phyloP scores from a whole-genome alignment of 2,888 invertebrate species.

The Parochlus steinenii region DNA sequence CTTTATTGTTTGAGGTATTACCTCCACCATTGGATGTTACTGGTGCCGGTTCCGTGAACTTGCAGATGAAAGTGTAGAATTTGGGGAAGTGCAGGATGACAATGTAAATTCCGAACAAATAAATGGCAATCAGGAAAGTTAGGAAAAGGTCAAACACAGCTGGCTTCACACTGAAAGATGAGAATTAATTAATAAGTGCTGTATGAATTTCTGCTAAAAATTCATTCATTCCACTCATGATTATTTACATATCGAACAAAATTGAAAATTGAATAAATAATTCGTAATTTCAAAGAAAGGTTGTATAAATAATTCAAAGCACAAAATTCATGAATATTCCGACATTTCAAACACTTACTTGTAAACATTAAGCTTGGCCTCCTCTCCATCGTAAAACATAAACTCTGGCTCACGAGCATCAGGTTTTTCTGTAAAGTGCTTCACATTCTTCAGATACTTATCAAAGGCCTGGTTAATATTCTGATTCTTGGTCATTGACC shows the following conservation, averaged over 20 bases:
- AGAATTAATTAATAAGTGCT: constrained; percentile 2
- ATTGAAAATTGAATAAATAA: too few species aligned
- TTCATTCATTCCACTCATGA: background rate
- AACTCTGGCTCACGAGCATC: constrained; percentile 88
- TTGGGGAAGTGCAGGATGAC: constrained; percentile 53
- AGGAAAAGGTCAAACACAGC: constrained; percentile 94
- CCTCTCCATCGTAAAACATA: constrained; percentile 71
- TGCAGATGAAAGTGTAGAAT: constrained; percentile 45
- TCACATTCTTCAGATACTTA: constrained; percentile 62
- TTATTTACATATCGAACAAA: too few species aligned
- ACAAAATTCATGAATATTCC: too few species aligned
- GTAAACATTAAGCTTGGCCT: constrained; percentile 69
- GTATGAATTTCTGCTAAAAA: background rate
- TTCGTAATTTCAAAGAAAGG: too few species aligned
- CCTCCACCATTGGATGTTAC: constrained; percentile 1
- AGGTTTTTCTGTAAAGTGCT: constrained; percentile 46
- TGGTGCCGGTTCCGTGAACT: constrained; percentile 21
- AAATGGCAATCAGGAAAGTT: constrained; percentile 67
- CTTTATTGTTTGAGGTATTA: background rate
- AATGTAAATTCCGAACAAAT: constrained; percentile 72
- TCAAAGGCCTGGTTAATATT: constrained; percentile 55
- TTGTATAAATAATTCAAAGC: too few species aligned
- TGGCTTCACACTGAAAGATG: constrained; percentile 74
- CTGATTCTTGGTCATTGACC: constrained; percentile 48
- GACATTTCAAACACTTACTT: too few species aligned